These are phyloP conservation scores for Aricia artaxerxes DNA, from an alignment of 2,888 invertebrate genomes.

Conservation along the genomic window DNA sequence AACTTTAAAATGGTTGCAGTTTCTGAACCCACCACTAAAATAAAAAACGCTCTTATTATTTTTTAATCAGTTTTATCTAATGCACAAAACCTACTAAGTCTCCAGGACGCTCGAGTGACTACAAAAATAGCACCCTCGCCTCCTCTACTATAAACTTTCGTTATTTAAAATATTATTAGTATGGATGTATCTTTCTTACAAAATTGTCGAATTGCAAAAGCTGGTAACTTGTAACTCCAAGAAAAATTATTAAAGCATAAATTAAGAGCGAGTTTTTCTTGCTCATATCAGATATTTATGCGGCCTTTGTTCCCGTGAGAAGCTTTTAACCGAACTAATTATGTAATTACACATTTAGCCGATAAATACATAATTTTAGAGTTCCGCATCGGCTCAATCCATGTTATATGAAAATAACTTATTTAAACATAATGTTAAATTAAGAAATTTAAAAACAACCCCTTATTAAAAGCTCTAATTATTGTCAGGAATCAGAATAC, in stretches of 20 bases:
- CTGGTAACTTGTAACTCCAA: background rate
- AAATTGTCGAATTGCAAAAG: background rate
- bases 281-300: conserved; percentile 13
- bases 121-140: too few species aligned
- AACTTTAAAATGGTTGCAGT: too few species aligned
- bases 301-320: conserved; percentile 32
- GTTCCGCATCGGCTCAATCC: background rate
- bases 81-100: too few species aligned
- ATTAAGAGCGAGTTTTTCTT: conserved; percentile 13
- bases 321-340: conserved; percentile 20
- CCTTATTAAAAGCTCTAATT: too few species aligned
- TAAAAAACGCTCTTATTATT: too few species aligned
- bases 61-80: too few species aligned
- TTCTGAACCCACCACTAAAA: too few species aligned
- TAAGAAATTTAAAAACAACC: background rate
- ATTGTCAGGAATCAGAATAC: background rate
- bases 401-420: background rate
- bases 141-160: too few species aligned
- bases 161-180: too few species aligned
- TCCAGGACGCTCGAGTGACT: too few species aligned
- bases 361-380: conserved; percentile 8
- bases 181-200: too few species aligned
- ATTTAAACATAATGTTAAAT: background rate
- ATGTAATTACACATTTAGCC: conserved; percentile 10
- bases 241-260: conserved; percentile 4